These are phyloP conservation scores for Tuberolachnus salignus DNA, from an alignment of 2,888 invertebrate genomes.

Conservation along the genomic window DNA sequence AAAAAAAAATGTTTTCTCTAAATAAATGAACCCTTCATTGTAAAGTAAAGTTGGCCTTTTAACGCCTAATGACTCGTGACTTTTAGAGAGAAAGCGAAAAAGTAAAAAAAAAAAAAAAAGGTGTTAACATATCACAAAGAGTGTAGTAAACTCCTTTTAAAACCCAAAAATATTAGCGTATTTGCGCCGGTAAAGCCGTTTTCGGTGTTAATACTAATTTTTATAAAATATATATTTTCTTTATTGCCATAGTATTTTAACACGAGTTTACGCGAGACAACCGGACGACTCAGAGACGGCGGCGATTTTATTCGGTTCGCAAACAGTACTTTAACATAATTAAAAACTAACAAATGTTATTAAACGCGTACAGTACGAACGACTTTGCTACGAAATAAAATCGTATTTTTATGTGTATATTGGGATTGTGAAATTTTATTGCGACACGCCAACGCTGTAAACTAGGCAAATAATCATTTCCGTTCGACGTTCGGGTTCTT, in stretches of 20 bases:
- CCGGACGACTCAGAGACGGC: not conserved
- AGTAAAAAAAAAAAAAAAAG: not conserved
- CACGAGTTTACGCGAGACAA: too few relatives aligned
- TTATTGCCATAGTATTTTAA: too few relatives aligned
- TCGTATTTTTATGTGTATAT: too few relatives aligned
- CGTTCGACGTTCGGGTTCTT: too few relatives aligned
- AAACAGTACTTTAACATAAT: slow-evolving; percentile 32
- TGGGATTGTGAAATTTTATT: too few relatives aligned
- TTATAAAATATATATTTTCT: slow-evolving; percentile 21
- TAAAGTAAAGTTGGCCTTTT: slow-evolving; percentile 48
- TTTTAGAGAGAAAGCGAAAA: not conserved
- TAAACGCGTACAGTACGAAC: not conserved
- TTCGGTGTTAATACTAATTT: not conserved
- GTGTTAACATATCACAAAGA: slow-evolving; percentile 13
- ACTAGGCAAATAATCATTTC: too few relatives aligned
- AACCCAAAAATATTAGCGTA: not conserved
- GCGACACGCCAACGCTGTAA: too few relatives aligned
- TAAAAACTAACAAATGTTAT: slow-evolving; percentile 6
- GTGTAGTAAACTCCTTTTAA: too few relatives aligned
- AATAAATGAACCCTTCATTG: slow-evolving; percentile 34
- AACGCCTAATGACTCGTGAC: slow-evolving; percentile 32
- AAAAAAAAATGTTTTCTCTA: slow-evolving; percentile 22
- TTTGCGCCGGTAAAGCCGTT: not conserved
- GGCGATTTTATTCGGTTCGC: slow-evolving; percentile 24
- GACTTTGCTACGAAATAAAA: slow-evolving; percentile 28